Evolutionary conservation across 2,113 vertebrate genomes (phyloP), one percentile per base, ranked within the genome.

Genomic region (Rhineura floridana): DNA sequence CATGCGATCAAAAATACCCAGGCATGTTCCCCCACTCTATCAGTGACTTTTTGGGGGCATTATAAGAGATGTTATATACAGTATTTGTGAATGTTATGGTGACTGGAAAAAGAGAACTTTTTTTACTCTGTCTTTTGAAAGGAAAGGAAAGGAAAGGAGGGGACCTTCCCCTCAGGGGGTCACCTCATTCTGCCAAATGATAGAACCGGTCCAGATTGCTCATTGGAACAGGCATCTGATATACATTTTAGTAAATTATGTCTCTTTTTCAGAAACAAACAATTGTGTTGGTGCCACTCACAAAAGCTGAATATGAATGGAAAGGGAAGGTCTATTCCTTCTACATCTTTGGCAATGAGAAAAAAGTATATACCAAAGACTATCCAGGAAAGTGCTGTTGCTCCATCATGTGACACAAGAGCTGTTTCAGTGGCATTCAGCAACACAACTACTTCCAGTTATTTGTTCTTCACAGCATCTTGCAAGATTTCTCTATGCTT

Each of bases 381-480:
- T 97, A 98, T 73, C 98, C 97, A 13, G 96, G 91, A 19, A 97
- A 93, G 1, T 97, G 97, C 86, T 97, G 96, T 91, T 98, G 98
- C 33, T 67, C 67, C 15, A 7, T 93, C 69, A 76, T 92, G 82
- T 89, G 85, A 89, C 28, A 6, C 9, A 25, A 25, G 23, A 39
- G 9, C 59, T 3, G 2, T 10, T 46, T 42, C 39, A 17, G 2
- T 9, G 42, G 12, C 1, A 44, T 2, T 65, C 30, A 1, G 28
- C 9, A 48, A 59, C 0, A 0, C 11, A 69, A 30, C 63, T 5
- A 33, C 12, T 69, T n/a, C 1, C 55, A 25, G 33, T 75, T 83
- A 79, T 75, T 81, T 52, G 39, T 84, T 84, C 50, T 90, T 46
- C 28, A 50, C 36, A 30, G 9, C 36, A 65, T n/a, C 19, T 72